phyloP scores from a whole-genome alignment of 1,140 invertebrate species.

The Nixonia krombeini region DNA sequence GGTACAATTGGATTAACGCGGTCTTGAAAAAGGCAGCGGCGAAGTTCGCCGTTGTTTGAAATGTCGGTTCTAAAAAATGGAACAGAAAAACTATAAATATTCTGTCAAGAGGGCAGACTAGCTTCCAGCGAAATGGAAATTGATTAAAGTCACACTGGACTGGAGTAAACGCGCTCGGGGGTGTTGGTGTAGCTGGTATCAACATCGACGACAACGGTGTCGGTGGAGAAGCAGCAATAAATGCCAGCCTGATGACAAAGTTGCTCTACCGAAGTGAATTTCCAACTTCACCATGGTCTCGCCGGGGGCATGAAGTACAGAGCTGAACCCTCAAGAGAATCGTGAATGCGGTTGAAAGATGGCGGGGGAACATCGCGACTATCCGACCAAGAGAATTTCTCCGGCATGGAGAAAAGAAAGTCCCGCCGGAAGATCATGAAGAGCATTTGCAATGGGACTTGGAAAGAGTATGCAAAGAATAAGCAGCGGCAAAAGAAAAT shows the following conservation, averaged over 20 bases:
- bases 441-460: constrained; percentile 5
- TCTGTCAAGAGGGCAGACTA: neutral
- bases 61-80: constrained; percentile 4
- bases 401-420: neutral
- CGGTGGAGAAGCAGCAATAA: constrained; percentile 28
- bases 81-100: neutral
- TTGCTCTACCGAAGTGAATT: constrained; percentile 31
- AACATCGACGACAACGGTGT: constrained; percentile 1
- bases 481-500: neutral
- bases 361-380: constrained; percentile 6
- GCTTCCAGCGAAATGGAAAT: constrained; percentile 27
- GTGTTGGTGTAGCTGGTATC: neutral
- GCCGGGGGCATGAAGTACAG: constrained; percentile 7
- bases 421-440: constrained; percentile 5
- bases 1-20: no score
- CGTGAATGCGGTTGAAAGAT: constrained; percentile 9
- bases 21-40: no score
- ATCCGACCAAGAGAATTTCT: constrained; percentile 4
- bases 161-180: constrained; percentile 18
- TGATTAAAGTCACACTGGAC: constrained; percentile 36
- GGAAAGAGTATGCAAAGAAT: neutral
- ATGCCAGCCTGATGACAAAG: constrained; percentile 35
- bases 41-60: no score
- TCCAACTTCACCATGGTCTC: constrained; percentile 16
- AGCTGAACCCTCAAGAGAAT: constrained; percentile 9